These are phyloP conservation scores for Lissocephala sabroskyi DNA, from an alignment of 2,888 invertebrate genomes.

Conservation along the genomic window DNA sequence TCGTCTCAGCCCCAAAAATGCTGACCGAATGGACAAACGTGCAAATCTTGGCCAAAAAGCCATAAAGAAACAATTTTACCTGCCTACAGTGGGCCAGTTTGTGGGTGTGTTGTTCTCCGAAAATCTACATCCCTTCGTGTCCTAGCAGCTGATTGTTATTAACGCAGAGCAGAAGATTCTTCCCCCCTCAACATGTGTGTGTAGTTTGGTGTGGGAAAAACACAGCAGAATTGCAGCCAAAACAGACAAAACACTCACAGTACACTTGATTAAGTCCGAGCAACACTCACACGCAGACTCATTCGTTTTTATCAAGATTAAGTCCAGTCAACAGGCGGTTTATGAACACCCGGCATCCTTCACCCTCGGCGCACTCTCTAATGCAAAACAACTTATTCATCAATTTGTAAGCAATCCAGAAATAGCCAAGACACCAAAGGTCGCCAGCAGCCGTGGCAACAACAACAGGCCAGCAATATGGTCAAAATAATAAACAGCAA, in stretches of 20 bases:
- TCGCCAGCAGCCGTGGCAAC: slow-evolving; percentile 3
- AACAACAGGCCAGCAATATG: slow-evolving; percentile 5
- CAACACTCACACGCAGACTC: no score
- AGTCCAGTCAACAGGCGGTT: slow-evolving; percentile 30
- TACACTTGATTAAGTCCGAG: slow-evolving; percentile 40
- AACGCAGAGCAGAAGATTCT: no score
- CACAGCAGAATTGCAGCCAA: slow-evolving; percentile 42
- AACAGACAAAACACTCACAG: slow-evolving; percentile 15
- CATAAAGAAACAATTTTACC: no score
- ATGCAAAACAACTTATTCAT: slow-evolving; percentile 47
- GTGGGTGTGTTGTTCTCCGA: background rate
- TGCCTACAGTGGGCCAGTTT: no score
- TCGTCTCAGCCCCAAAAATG: no score
- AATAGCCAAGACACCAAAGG: slow-evolving; percentile 37
- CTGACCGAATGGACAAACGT: no score
- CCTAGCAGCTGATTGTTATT: slow-evolving; percentile 50
- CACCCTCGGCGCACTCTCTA: no score
- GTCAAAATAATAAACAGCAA: slow-evolving; percentile 10
- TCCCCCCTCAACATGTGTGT: no score
- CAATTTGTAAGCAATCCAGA: slow-evolving; percentile 48
- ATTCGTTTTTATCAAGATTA: slow-evolving; percentile 44
- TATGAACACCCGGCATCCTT: background rate
- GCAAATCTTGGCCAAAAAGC: no score
- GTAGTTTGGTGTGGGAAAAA: slow-evolving; percentile 41
- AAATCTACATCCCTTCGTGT: slow-evolving; percentile 1